These are phyloP conservation scores for Mionectes macconnelli DNA, from an alignment of 2,113 vertebrate species.

Conservation along the genomic window DNA sequence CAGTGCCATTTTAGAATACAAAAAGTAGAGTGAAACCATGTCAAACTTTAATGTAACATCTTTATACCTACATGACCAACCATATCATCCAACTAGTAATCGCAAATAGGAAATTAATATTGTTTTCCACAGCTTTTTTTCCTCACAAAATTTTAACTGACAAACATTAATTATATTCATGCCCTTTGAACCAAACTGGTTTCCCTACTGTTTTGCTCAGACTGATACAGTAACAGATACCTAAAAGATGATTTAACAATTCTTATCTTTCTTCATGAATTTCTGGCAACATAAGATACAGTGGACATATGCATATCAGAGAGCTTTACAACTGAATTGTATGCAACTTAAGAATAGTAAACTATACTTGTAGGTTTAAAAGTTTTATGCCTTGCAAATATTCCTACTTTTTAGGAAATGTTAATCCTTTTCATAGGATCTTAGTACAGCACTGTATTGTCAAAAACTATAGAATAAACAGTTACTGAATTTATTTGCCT, in stretches of 20 bases:
- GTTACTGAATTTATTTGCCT: neutral
- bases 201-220: neutral
- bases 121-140: neutral
- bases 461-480: neutral
- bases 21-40: neutral
- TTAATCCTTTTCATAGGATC: neutral
- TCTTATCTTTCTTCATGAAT: neutral
- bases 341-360: neutral
- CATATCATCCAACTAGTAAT: neutral
- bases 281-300: neutral
- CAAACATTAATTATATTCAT: neutral
- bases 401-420: neutral
- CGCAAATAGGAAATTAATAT: neutral
- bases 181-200: neutral
- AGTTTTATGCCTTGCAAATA: neutral
- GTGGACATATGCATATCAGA: neutral
- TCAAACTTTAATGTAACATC: neutral
- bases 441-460: neutral
- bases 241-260: neutral
- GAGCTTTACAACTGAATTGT: neutral
- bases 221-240: neutral
- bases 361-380: neutral
- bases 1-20: neutral
- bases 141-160: neutral
- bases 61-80: neutral